Conservation (phyloP, 2,113 vertebrate species). For the Sterna hirundo region DNA sequence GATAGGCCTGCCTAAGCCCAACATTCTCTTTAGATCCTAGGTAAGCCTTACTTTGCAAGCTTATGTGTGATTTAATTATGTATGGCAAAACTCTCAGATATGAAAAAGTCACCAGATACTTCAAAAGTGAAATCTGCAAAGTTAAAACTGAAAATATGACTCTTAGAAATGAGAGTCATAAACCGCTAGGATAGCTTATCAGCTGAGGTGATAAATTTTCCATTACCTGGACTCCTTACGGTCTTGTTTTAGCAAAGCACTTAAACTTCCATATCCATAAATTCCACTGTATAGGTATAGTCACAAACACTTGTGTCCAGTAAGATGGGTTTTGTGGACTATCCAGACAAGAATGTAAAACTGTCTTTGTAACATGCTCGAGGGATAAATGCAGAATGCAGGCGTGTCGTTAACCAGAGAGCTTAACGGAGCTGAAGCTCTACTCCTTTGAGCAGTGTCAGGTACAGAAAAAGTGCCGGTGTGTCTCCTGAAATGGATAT, state of each 20-base stretch:
- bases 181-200: background rate
- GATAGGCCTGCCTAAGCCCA: background rate
- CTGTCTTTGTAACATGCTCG: background rate
- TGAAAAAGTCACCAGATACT: background rate
- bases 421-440: background rate
- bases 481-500: background rate
- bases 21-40: background rate
- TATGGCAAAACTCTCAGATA: background rate
- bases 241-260: background rate
- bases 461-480: background rate
- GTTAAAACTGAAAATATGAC: background rate
- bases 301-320: slow-evolving; percentile 3
- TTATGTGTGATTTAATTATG: background rate
- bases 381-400: background rate
- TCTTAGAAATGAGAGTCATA: background rate
- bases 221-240: background rate
- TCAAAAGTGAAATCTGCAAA: background rate
- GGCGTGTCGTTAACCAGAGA: background rate
- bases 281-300: background rate
- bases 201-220: background rate
- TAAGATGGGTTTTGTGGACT: background rate
- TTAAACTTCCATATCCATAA: slow-evolving; percentile 16
- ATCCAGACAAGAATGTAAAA: background rate
- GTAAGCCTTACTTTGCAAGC: background rate
- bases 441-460: background rate